Base-by-base conservation (phyloP, 2,888 invertebrate genomes). In the Cylindroiulus punctatus region DNA sequence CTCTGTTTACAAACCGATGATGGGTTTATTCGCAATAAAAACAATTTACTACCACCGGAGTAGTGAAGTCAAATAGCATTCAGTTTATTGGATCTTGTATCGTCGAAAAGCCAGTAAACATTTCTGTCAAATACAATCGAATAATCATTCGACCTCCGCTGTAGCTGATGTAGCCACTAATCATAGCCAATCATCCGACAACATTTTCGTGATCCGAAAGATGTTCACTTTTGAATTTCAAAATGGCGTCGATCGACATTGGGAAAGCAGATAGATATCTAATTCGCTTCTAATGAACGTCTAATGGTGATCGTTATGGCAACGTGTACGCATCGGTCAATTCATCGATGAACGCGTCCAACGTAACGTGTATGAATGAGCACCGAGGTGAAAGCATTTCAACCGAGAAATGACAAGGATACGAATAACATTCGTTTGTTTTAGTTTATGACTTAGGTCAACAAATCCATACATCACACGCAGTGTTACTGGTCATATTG, bases 401-500 rank as follows among this genome's bases (percentile, higher is more conserved):
- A 30, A 30, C 12, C 12, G 30, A 76, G 14, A 76, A 76, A 76
- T 30, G 26, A 76, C 65, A 22, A 26, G 26, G 65, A 65, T 26
- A 65, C 65, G 52, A 52, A 52, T n/a, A n/a, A 14, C 52, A n/a
- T 65, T 65, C 65, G 26, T 26, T 65, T 65, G 65, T 65, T 76
- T 76, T 76, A 76, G 30, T 76, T 30, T 76, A 76, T 76, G 26
- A 76, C 14, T 76, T 30, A 76, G 76, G 76, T 76, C 76, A 76
- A 76, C 30, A 30, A 76, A 30, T 76, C 30, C 14, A 30, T 22
- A 26, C 65, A 65, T 65, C 22, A 65, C 7, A 57, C n/a, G 40
- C 40, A 44, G 44, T 44, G 44, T 44, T 44, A 14, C 44, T 44
- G 12, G 10, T 44, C 12, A 1, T 12, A 12, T 12, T 44, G 12